Conservation (phyloP, 2,797 vertebrate species). For the Merluccius polli region DNA sequence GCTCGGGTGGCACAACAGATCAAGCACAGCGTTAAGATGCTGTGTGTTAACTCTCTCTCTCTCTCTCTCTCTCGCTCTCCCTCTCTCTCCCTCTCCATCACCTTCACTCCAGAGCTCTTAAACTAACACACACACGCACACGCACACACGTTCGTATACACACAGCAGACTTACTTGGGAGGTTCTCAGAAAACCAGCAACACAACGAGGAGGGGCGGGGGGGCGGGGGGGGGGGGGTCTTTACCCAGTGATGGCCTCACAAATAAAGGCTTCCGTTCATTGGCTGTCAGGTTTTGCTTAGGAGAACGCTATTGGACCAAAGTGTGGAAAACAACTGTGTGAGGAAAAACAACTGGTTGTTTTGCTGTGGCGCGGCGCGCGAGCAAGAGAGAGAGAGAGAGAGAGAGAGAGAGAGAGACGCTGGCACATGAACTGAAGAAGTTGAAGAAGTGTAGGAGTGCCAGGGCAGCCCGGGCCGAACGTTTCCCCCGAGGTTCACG, state of each 20-base stretch:
- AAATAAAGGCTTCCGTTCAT: neutral
- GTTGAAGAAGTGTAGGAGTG: neutral
- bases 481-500: neutral
- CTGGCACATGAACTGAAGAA: neutral
- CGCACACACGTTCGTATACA: no score
- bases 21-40: neutral
- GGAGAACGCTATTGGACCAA: neutral
- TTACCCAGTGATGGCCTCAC: neutral
- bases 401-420: neutral
- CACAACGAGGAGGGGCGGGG: neutral
- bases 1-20: neutral
- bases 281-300: neutral
- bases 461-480: neutral
- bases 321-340: neutral
- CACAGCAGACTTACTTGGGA: no score
- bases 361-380: neutral
- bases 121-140: no score
- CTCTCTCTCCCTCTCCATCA: no score
- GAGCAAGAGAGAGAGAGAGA: neutral
- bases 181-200: neutral
- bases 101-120: no score
- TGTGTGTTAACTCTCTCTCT: neutral
- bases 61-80: no score
- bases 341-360: neutral
- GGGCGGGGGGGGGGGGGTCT: no score